Evolutionary conservation across 1,140 invertebrate species (phyloP).

Genomic region (Cyclina sinensis): DNA sequence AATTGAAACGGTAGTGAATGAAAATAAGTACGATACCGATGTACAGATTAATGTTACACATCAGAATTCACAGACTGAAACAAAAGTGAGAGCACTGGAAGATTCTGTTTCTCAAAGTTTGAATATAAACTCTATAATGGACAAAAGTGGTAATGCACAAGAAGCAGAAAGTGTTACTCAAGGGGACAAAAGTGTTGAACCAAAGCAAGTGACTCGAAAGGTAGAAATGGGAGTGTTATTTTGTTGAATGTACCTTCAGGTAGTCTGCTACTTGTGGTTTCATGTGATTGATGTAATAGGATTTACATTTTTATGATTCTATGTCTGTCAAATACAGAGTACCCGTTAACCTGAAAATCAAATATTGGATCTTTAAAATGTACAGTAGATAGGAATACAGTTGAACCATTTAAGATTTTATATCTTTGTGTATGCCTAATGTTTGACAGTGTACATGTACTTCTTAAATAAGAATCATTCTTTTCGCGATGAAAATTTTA

Average conservation of each 20-base stretch:
- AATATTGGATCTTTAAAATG: no score
- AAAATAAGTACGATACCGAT: not conserved
- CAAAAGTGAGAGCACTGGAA: not conserved
- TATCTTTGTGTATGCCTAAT: no score
- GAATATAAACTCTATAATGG: not conserved
- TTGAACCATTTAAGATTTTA: no score
- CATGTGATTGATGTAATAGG: no score
- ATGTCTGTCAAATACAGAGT: no score
- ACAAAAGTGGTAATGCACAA: not conserved
- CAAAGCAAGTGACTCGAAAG: slow-evolving; percentile 11
- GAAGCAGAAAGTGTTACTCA: not conserved
- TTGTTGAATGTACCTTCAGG: not conserved
- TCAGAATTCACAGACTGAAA: not conserved
- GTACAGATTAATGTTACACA: not conserved
- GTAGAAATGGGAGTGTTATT: slow-evolving; percentile 36
- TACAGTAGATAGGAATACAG: no score
- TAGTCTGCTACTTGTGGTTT: not conserved
- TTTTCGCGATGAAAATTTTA: no score
- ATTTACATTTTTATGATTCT: no score
- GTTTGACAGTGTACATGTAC: no score
- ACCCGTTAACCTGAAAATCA: no score
- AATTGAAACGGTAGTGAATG: not conserved
- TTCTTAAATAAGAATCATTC: no score
- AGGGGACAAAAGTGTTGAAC: not conserved
- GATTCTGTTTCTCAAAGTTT: not conserved